A percentile compares a stretch with the other conserved stretches of the same genome.
These are phyloP conservation scores for Loxodonta africana DNA, from an alignment of 2,113 vertebrate genomes.

Conservation along the genomic window DNA sequence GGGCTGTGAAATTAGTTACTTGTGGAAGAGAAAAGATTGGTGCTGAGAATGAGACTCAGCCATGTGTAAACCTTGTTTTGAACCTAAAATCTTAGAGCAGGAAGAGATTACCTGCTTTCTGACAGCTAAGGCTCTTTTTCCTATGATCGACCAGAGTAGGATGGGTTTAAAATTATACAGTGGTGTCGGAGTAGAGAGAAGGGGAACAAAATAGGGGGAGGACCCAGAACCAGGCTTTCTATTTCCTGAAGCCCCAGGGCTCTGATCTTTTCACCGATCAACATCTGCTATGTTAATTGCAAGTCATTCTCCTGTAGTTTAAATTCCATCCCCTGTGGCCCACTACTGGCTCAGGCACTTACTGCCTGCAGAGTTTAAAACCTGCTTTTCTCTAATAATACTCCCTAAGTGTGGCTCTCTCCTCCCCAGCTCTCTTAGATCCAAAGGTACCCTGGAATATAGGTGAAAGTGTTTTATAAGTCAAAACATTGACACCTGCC, in stretches of 20 bases:
- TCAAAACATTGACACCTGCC: not conserved
- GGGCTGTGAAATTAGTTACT: not conserved
- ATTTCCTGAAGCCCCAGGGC: constrained; percentile 12
- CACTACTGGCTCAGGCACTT: not conserved
- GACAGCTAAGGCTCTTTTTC: not conserved
- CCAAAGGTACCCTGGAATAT: not conserved
- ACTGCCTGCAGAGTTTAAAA: constrained; percentile 22
- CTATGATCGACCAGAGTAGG: not conserved
- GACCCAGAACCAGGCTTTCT: constrained; percentile 1
- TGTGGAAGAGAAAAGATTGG: not conserved
- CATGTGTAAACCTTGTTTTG: not conserved
- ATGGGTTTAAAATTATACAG: not conserved
- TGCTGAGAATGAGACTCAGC: not conserved
- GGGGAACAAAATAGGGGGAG: not conserved
- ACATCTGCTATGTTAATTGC: not conserved
- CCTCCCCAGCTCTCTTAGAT: not conserved
- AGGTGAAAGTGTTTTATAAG: constrained; percentile 46
- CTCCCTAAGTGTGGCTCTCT: constrained; percentile 2
- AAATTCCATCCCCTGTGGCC: not conserved
- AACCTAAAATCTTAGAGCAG: constrained; percentile 15
- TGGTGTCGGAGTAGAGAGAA: fast-evolving
- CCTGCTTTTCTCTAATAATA: not conserved
- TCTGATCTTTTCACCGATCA: not conserved
- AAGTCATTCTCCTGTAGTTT: constrained; percentile 35
- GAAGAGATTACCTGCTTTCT: not conserved